A percentile compares a stretch with the other conserved stretches of the same genome.
Conservation (phyloP, 2,888 invertebrate genomes). For the Syritta pipiens region DNA sequence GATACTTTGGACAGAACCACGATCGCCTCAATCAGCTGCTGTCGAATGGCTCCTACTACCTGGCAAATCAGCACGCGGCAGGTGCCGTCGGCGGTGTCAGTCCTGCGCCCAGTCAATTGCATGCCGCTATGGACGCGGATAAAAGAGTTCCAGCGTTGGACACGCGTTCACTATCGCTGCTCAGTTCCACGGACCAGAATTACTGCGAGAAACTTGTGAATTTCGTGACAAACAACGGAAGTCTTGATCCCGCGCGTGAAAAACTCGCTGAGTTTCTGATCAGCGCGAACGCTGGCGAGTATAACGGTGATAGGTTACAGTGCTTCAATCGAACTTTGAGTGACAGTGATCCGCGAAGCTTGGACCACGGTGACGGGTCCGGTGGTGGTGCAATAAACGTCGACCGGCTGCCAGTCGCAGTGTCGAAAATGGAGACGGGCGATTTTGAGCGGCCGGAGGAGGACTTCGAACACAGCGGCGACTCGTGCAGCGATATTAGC, state of each 20-base stretch:
- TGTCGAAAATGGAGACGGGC: constrained; percentile 56
- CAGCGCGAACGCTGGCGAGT: constrained; percentile 54
- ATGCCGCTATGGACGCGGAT: constrained; percentile 26
- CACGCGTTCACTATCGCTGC: constrained; percentile 73
- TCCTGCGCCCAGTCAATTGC: constrained; percentile 13
- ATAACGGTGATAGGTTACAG: constrained; percentile 52
- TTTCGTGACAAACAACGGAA: constrained; percentile 70
- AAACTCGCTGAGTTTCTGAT: constrained; percentile 70
- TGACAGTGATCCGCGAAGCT: constrained; percentile 48
- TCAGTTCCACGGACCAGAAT: constrained; percentile 69
- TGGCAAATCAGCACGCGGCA: constrained; percentile 63
- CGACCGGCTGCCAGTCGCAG: constrained; percentile 37
- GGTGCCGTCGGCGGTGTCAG: too few relatives aligned
- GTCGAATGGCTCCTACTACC: constrained; percentile 73
- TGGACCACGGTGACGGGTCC: constrained; percentile 34
- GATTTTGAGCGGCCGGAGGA: constrained; percentile 72
- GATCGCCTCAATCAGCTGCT: constrained; percentile 78
- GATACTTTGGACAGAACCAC: constrained; percentile 78
- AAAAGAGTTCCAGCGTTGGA: constrained; percentile 35
- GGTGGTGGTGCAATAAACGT: constrained; percentile 49
- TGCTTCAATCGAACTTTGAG: constrained; percentile 61
- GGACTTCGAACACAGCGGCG: constrained; percentile 78
- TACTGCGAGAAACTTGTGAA: constrained; percentile 70
- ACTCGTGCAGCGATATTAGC: constrained; percentile 79
- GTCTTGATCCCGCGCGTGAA: constrained; percentile 66